Base-by-base conservation (phyloP, 2,888 invertebrate species). In the Noctua pronuba region DNA sequence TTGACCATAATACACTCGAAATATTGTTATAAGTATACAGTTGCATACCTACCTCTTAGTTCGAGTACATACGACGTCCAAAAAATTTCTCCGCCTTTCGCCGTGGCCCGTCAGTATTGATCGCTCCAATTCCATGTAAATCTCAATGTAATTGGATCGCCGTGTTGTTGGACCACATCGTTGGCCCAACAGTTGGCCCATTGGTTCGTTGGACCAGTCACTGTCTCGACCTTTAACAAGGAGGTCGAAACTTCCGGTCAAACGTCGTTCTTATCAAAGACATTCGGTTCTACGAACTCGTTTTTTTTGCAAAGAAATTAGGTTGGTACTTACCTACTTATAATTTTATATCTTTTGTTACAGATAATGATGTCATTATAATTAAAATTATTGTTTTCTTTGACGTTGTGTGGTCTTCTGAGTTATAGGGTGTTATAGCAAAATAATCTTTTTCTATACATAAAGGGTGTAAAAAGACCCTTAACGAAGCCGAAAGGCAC, bases 141-240 rank as follows among this genome's bases (percentile, higher is more conserved):
- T 89, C 86, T 75, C 75, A 46, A 44, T 71, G 80, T 85, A 87
- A 85, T 85, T 80, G 86, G 84, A 80, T 85, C 75, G 79, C 31
- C 58, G 66, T 81, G 64, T 60, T 11, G 74, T 72, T 72, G 79
- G 68, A 62, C 76, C 80, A 67, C 86, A 85, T 80, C 77, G 77
- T 41, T 52, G 80, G 73, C 21, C 75, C 86, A 89, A 92, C 88
- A 86, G 89, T 62, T 77, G 78, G 52, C 1, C 71, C 52, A 38
- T 66, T 66, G 79, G 55, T 18, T 31, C 16, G 46, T 52, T 71
- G 83, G 78, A 72, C 81, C 81, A 72, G 60, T 81, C 83, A 81
- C 64, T 60, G 89, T 88, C 88, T 88, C 83, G 93, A 94, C 94
- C 94, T 94, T 94, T 94, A 79, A 76, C 85, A 93, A 90, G 85